These are phyloP conservation scores for Mustelus asterias DNA, from an alignment of 2,113 vertebrate genomes.

Conservation along the genomic window DNA sequence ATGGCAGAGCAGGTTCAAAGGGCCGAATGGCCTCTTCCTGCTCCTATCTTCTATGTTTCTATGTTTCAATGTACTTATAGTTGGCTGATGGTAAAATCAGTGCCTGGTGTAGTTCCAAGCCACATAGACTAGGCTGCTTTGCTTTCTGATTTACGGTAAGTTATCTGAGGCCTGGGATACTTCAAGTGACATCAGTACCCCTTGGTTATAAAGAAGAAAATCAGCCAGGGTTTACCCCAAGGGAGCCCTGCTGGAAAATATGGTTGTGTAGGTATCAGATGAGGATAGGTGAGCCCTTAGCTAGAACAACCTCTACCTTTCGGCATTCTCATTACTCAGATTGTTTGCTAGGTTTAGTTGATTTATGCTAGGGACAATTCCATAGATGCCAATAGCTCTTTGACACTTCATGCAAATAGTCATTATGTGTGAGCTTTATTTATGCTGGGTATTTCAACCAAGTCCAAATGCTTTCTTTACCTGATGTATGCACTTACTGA, in stretches of 20 bases:
- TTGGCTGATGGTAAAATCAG: not conserved
- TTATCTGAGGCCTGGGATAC: not conserved
- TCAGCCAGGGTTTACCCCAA: not conserved
- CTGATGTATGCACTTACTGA: not conserved
- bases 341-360: not conserved
- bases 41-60: too few relatives aligned
- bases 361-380: not conserved
- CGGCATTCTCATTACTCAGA: not conserved
- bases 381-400: not conserved
- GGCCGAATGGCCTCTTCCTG: too few relatives aligned
- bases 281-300: not conserved
- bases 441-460: not conserved
- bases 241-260: not conserved
- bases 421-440: not conserved
- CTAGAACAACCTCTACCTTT: not conserved
- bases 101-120: not conserved
- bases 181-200: not conserved
- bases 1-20: too few relatives aligned
- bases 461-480: not conserved
- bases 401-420: not conserved
- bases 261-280: not conserved
- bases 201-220: not conserved
- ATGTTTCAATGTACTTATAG: too few relatives aligned
- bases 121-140: not conserved
- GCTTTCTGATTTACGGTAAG: not conserved